These are phyloP conservation scores for Stomatorhinus ivindoensis DNA, from an alignment of 2,113 vertebrate genomes.

Conservation along the genomic window DNA sequence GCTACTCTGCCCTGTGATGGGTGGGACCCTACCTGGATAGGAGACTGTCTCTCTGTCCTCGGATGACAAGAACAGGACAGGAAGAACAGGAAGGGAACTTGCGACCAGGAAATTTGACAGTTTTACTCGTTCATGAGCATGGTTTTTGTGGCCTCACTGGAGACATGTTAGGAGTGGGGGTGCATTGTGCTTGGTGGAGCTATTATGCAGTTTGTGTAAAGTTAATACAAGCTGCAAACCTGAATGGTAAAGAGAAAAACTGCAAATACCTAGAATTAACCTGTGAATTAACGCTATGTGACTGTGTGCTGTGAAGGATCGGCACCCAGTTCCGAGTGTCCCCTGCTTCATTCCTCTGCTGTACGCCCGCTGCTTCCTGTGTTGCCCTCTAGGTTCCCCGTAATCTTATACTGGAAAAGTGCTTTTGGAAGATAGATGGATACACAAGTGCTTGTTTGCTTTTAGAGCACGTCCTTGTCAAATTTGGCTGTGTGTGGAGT, in stretches of 20 bases:
- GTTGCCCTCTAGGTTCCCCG: not conserved
- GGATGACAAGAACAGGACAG: not conserved
- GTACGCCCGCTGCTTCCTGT: not conserved
- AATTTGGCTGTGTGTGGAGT: not conserved
- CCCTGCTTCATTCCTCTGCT: not conserved
- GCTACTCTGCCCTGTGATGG: not conserved
- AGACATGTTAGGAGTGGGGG: not conserved
- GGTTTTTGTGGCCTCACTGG: not conserved
- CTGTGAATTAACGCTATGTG: not conserved
- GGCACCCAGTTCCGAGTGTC: not conserved
- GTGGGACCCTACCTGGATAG: not conserved
- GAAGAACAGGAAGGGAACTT: not conserved
- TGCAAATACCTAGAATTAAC: not conserved
- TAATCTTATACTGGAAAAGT: not conserved
- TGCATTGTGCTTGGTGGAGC: not conserved
- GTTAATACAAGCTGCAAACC: not conserved
- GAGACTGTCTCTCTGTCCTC: not conserved
- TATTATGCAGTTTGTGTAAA: not conserved
- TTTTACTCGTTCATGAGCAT: not conserved
- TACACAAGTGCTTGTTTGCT: not conserved
- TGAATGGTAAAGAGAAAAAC: not conserved
- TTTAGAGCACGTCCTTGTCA: not conserved
- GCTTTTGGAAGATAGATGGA: not conserved
- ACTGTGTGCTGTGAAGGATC: not conserved
- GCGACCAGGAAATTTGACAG: not conserved